Conservation (phyloP, 2,113 vertebrate species). For the Oostethus manadensis region DNA sequence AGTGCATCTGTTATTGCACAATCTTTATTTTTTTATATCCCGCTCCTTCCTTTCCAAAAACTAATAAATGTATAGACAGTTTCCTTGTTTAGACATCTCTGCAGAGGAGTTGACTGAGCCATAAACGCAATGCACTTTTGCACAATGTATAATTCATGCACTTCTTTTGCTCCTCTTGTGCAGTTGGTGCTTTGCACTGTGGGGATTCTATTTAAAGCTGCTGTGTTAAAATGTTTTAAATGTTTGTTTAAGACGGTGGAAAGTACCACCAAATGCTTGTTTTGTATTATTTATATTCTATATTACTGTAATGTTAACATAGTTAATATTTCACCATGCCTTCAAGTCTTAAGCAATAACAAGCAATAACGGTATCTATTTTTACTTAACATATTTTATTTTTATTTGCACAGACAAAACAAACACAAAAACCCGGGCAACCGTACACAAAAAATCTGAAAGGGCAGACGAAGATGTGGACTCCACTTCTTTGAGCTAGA, state of each 20-base stretch:
- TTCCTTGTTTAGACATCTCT: conserved; percentile 43
- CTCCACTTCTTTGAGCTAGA: conserved; percentile 36
- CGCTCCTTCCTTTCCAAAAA: background rate
- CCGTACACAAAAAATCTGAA: conserved; percentile 11
- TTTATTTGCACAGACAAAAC: conserved; percentile 6
- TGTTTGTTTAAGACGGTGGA: conserved; percentile 14
- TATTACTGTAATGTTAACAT: background rate
- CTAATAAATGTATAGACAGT: background rate
- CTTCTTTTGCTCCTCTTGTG: conserved; percentile 29
- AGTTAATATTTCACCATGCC: background rate
- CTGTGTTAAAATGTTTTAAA: conserved; percentile 12
- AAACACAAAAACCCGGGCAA: no score
- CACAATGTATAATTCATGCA: conserved; percentile 51
- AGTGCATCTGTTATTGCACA: no score
- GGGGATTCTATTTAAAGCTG: conserved; percentile 34
- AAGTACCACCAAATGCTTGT: conserved; percentile 15
- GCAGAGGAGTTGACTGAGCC: conserved; percentile 33
- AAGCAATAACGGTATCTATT: background rate
- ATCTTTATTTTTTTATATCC: no score
- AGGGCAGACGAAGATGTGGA: conserved; percentile 12
- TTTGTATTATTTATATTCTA: background rate
- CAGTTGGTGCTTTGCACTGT: conserved; percentile 20
- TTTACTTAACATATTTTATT: background rate
- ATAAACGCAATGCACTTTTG: conserved; percentile 48
- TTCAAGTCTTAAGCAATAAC: background rate